Base-by-base conservation (phyloP, 2,797 vertebrate species). In the Cossypha caffra region DNA sequence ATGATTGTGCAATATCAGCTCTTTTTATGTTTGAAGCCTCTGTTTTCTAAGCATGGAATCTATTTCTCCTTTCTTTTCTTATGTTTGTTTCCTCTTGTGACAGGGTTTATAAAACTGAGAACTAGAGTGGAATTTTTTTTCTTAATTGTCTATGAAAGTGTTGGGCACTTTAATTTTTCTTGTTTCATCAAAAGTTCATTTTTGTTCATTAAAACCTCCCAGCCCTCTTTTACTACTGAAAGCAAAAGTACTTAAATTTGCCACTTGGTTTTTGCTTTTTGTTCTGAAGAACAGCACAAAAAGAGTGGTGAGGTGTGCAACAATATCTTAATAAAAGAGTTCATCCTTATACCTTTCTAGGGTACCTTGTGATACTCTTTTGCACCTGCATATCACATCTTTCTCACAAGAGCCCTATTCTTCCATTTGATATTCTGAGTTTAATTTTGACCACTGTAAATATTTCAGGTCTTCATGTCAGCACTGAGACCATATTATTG, bases 351-450 rank as follows among this genome's bases (percentile, higher is more conserved):
- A 8, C 1, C 5, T 29, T 33, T 59, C 38, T 73, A 52, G 7
- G 17, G 7, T 19, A 33, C 18, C 23, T 64, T 0, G 1, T 9
- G 9, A 11, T 26, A 18, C 5, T n/a, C 10, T 38, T 85, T 9
- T 50, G 18, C 31, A 51, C 28, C 5, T n/a, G 4, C 5, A 2
- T 25, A 4, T 13, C 21, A 58, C 37, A 28, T 11, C 37, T 37
- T 37, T 37, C 37, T 37, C 37, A 37, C 37, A 37, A 35, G 3
- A 66, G 7, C 12, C 9, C 4, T 40, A 0, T 26, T n/a, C 19
- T 59, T 72, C 11, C 16, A 6, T 67, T 71, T 3, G 7, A 5
- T 55, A 8, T 43, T 9, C 29, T 51, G 43, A 72, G 18, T 8
- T 37, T 42, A 6, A 15, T 40, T 55, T 38, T 71, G 13, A 43